phyloP scores from a whole-genome alignment of 1,140 invertebrate genomes.

The Onthophagus taurus region DNA sequence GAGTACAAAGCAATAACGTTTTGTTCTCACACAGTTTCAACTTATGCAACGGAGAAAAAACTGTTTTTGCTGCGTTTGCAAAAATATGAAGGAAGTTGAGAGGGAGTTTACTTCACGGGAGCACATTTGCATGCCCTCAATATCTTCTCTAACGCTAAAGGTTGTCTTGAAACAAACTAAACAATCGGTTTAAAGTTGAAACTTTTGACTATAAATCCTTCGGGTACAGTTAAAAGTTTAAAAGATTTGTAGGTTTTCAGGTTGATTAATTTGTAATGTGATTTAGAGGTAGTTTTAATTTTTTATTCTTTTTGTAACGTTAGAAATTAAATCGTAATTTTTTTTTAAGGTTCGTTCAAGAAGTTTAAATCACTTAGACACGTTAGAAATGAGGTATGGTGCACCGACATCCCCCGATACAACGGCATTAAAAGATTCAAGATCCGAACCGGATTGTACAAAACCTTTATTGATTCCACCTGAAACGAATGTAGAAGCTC shows the following conservation, averaged over 20 bases:
- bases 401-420: slow-evolving; percentile 28
- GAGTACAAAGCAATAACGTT: no score
- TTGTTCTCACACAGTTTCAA: no score
- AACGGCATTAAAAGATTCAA: slow-evolving; percentile 35
- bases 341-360: slow-evolving; percentile 50
- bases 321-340: neutral
- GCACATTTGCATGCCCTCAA: no score
- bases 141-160: no score
- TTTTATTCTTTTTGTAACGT: neutral
- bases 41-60: no score
- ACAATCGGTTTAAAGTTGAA: neutral
- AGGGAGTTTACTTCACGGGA: no score
- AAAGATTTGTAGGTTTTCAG: neutral
- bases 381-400: slow-evolving; percentile 47
- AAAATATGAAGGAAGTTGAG: no score
- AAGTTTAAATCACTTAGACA: slow-evolving; percentile 53
- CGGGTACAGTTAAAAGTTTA: neutral
- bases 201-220: neutral
- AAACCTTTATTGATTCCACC: slow-evolving; percentile 25
- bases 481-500: slow-evolving; percentile 20
- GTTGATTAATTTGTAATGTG: neutral
- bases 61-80: no score
- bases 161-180: no score
- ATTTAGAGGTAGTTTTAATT: neutral
- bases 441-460: slow-evolving; percentile 38